A percentile compares a stretch with the other conserved stretches of the same genome.
Evolutionary conservation across 2,113 vertebrate species (phyloP).

Genomic region (Oreochromis niloticus): DNA sequence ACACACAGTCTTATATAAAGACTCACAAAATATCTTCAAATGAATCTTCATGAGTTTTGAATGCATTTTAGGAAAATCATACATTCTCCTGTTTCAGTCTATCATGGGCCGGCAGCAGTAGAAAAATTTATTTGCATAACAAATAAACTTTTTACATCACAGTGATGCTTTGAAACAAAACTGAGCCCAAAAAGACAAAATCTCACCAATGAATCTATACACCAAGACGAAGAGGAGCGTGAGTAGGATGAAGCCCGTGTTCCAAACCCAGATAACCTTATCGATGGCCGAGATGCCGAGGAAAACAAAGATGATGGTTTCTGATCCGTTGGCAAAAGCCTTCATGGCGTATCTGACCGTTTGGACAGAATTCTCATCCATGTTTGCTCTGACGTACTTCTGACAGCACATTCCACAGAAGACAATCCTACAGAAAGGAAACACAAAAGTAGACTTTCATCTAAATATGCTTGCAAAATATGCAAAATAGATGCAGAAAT

Average conservation of each 20-base stretch:
- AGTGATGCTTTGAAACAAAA: rapidly evolving
- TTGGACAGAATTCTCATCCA: constrained; percentile 83
- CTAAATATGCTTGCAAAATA: neutral
- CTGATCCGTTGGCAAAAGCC: constrained; percentile 89
- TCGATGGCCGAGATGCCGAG: constrained; percentile 92
- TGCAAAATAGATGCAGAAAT: neutral
- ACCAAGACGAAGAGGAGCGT: constrained; percentile 87
- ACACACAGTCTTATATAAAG: neutral
- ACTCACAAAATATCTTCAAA: neutral
- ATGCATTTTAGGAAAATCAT: neutral
- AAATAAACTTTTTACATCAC: neutral
- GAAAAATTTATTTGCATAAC: neutral
- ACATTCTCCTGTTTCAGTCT: neutral
- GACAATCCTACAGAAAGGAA: constrained; percentile 72
- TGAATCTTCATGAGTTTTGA: neutral
- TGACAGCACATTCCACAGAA: constrained; percentile 94
- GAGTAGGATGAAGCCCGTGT: constrained; percentile 90
- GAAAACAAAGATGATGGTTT: constrained; percentile 97
- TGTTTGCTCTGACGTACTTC: constrained; percentile 91
- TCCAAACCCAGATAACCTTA: constrained; percentile 89
- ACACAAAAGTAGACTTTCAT: neutral
- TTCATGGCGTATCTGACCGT: constrained; percentile 90
- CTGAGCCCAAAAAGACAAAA: rapidly evolving
- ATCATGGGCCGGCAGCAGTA: neutral
- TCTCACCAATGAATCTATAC: constrained; percentile 89